Base-by-base conservation (phyloP, 2,888 invertebrate genomes). In the Amorpha juglandis region DNA sequence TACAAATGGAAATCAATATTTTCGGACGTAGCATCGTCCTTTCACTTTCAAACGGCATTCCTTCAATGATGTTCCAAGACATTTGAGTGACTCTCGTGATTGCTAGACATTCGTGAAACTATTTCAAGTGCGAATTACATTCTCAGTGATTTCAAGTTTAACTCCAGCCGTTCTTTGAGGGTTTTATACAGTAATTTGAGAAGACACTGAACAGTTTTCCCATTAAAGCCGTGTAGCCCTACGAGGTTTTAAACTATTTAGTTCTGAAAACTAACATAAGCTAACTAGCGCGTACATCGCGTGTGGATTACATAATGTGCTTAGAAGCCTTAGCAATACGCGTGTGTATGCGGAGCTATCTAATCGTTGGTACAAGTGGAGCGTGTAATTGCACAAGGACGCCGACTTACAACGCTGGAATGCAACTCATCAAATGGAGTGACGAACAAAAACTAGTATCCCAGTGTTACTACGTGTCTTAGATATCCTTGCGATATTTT, bases 11-110 rank as follows among this genome's bases (percentile, higher is more conserved):
- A 82, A 80, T 79, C 71, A 78, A 82, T 77, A 81, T 69, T 69
- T 67, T 58, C 58, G 52, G 52, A 68, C 65, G 70, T 71, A 68
- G 63, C 66, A 64, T 68, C 74, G 79, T 84, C 83, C 84, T 84
- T 86, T 88, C 86, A 87, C 85, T 88, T 87, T 83, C 80, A 71
- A 80, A 82, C 72, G 55, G 72, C 73, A 75, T 70, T 75, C 72
- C 67, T 68, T 35, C 67, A 67, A 62, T 53, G 53, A 53, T 50
- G 48, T 63, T 65, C 64, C 48, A 48, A 51, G 63, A 71, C 9
- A 58, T n/a, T n/a, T n/a, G 19, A 58, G 38, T 38, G 19, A n/a
- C 42, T 58, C 38, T 19, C 64, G 55, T 58, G 16, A 58, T 38
- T n/a, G 16, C 16, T 16, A 58, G 42, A 58, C 58, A 58, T 58